These are phyloP conservation scores for Ahaetulla prasina DNA, from an alignment of 2,113 vertebrate species.

Conservation along the genomic window DNA sequence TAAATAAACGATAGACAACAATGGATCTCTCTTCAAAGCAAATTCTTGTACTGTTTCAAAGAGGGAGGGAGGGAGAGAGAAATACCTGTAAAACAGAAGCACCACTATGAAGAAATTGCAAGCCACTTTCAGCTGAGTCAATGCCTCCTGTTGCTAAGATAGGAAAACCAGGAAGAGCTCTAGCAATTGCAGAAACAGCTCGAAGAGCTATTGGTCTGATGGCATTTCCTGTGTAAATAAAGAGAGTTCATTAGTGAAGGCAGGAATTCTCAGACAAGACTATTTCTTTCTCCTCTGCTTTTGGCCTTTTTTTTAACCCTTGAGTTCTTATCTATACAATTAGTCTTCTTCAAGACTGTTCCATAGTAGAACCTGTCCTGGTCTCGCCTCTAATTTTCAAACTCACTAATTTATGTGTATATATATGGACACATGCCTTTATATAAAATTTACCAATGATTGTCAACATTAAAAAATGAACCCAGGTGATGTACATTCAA, in stretches of 20 bases:
- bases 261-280: not conserved
- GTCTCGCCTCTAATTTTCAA: not conserved
- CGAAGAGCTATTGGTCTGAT: slow-evolving; percentile 86
- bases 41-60: not conserved
- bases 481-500: not conserved
- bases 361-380: not conserved
- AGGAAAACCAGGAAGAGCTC: slow-evolving; percentile 83
- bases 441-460: not conserved
- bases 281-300: not conserved
- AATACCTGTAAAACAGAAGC: slow-evolving; percentile 90
- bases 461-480: not conserved
- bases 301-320: not conserved
- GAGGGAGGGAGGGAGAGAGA: not conserved
- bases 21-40: not conserved
- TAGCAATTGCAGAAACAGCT: slow-evolving; percentile 83
- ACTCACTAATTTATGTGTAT: not conserved
- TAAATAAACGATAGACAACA: not conserved
- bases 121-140: slow-evolving; percentile 88
- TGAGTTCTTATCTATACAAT: not conserved
- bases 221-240: slow-evolving; percentile 77
- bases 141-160: slow-evolving; percentile 92
- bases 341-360: not conserved
- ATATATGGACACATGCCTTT: not conserved
- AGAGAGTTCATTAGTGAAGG: not conserved
- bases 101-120: slow-evolving; percentile 90